Percentiles rank a stretch among this genome's conserved stretches.
Evolutionary conservation across 2,888 invertebrate species (phyloP).

Genomic region (Aelia acuminata): DNA sequence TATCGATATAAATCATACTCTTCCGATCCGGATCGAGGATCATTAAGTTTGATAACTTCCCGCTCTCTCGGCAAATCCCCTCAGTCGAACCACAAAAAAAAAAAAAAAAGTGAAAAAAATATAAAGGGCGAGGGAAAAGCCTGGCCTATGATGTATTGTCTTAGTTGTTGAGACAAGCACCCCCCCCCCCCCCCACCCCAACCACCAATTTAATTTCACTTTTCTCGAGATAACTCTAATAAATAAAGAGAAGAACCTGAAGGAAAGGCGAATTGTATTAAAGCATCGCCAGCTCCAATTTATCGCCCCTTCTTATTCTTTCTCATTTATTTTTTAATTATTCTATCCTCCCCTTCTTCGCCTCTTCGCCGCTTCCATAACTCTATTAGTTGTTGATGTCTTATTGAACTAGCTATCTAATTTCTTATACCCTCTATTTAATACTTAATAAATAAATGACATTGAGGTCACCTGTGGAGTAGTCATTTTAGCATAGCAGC

Average conservation of each 20-base stretch:
- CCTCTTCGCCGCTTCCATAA: not conserved
- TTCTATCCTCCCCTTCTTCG: not conserved
- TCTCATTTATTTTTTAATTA: conserved; percentile 53
- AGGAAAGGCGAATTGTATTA: conserved; percentile 48
- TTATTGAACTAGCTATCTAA: not conserved
- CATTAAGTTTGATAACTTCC: conserved; percentile 44
- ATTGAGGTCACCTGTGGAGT: too few relatives aligned
- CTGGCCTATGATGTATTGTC: conserved; percentile 55
- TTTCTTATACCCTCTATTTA: not conserved
- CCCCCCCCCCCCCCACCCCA: not conserved
- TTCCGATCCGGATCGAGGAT: conserved; percentile 36
- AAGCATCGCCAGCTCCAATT: conserved; percentile 52
- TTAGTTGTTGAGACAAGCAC: conserved; percentile 57
- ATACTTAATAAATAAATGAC: too few relatives aligned
- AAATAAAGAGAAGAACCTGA: conserved; percentile 53
- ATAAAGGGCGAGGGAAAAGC: not conserved
- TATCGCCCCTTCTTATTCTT: conserved; percentile 50
- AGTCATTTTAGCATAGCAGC: too few relatives aligned
- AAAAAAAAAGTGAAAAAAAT: not conserved
- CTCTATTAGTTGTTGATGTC: conserved; percentile 20
- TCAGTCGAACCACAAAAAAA: not conserved
- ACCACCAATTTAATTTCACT: conserved; percentile 54
- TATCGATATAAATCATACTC: conserved; percentile 44
- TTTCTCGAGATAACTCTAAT: conserved; percentile 54
- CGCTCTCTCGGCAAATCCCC: conserved; percentile 14